A percentile compares a stretch with the other conserved stretches of the same genome.
phyloP scores from a whole-genome alignment of 2,888 invertebrate genomes.

The Diadromus collaris region DNA sequence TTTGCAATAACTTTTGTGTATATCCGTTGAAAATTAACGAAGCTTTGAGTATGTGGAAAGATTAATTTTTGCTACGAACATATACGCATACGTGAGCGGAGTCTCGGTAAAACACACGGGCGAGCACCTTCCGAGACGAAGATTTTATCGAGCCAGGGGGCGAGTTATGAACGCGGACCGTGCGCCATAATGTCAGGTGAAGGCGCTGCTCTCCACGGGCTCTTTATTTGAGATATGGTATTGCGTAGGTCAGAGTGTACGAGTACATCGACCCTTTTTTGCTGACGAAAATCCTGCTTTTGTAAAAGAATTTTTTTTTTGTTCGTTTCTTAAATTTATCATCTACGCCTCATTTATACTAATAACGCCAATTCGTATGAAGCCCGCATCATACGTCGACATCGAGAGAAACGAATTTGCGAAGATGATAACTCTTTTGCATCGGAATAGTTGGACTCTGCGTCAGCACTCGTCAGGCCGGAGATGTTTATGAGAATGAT shows the following conservation, averaged over 20 bases:
- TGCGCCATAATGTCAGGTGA: slow-evolving; percentile 33
- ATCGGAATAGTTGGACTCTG: background rate
- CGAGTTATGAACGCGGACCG: slow-evolving; percentile 52
- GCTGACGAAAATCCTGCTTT: background rate
- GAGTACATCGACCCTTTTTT: slow-evolving; percentile 47
- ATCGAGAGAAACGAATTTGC: background rate
- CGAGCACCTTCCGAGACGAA: slow-evolving; percentile 43
- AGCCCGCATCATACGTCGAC: background rate
- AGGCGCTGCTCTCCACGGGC: slow-evolving; percentile 8
- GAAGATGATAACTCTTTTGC: slow-evolving; percentile 3
- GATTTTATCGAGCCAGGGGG: slow-evolving; percentile 52
- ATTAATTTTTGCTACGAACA: background rate
- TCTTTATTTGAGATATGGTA: slow-evolving; percentile 35
- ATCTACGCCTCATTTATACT: background rate
- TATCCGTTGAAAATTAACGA: background rate
- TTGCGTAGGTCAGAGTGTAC: slow-evolving; percentile 50
- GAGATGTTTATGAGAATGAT: slow-evolving; percentile 2
- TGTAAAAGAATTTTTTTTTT: background rate
- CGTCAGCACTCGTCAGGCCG: background rate
- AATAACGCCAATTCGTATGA: slow-evolving; percentile 5
- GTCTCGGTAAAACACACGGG: background rate
- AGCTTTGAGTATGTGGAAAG: background rate
- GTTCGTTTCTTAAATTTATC: background rate
- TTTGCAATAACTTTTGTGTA: background rate
- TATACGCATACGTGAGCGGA: background rate